Base-by-base conservation (phyloP, 2,113 vertebrate species). In the Leuciscus idus region DNA sequence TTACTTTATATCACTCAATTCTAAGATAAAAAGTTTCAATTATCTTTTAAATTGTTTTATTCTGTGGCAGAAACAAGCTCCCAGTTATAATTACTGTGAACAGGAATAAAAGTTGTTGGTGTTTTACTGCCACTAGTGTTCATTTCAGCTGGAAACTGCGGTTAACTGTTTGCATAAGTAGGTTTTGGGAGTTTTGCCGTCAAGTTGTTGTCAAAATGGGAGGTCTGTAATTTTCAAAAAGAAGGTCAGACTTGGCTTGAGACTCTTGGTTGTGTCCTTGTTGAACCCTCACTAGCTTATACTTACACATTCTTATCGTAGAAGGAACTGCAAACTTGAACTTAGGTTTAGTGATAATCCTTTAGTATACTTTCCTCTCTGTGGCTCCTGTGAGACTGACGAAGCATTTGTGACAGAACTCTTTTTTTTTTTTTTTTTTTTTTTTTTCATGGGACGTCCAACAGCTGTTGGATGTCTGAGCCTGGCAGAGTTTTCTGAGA, bases 401-500 rank as follows among this genome's bases (percentile, higher is more conserved):
- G 77, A 76, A 26, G 50, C 66, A 82, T 79, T 79, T 30, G 70
- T 33, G 76, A 64, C 55, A 33, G 48, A 86, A 74, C 4, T 4
- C 10, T 36, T 23, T 30, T 80, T 79, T 66, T n/a, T n/a, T n/a
- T n/a, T 62, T 50, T 43, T 55, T 26, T 62, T 50, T 43, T 55
- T 26, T 57, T 43, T 55, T 33, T 48, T 4, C 81, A n/a, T 66
- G 43, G 55, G 68, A 62, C 77, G 79, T 91, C 87, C 75, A 90
- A 88, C 88, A 84, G 79, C 80, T 61, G 80, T 52, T 81, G 43
- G 82, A 86, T 66, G 77, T 46, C 19, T 76, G n/a, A 36, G 12
- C 19, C 33, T 68, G 46, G 61, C 26, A 26, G 57, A 36, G n/a
- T 55, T 62, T 30, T 57, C 61, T 84, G 43, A 83, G 85, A 74